Conservation (phyloP, 2,797 vertebrate species). For the Spea hammondii region DNA sequence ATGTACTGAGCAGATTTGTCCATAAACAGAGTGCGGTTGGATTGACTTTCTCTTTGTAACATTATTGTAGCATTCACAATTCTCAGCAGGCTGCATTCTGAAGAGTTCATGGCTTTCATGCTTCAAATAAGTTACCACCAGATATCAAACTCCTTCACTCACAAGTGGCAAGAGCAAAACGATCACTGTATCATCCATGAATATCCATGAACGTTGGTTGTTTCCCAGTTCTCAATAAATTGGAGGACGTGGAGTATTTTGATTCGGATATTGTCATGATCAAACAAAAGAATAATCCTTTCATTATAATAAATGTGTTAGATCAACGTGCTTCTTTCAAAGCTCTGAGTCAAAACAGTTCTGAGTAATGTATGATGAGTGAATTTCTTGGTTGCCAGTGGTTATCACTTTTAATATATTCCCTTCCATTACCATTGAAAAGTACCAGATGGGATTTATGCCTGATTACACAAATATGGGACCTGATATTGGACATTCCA, state of each 20-base stretch:
- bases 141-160: not conserved
- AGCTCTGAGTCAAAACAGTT: conserved; percentile 4
- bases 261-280: conserved; percentile 41
- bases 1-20: conserved; percentile 31
- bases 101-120: conserved; percentile 55
- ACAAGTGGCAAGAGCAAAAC: not conserved
- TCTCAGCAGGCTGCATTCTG: conserved; percentile 43
- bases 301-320: conserved; percentile 17
- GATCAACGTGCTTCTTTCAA: not conserved
- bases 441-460: conserved; percentile 55
- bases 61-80: conserved; percentile 27
- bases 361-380: conserved; percentile 21
- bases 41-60: not conserved
- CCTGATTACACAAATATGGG: conserved; percentile 58
- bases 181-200: not conserved
- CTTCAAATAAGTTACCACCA: not conserved
- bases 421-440: conserved; percentile 46
- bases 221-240: not conserved
- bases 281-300: conserved; percentile 8
- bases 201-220: not conserved
- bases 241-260: not conserved
- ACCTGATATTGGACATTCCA: conserved; percentile 40
- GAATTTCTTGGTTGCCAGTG: conserved; percentile 38
- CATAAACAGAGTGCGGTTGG: conserved; percentile 47
- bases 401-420: conserved; percentile 30